Evolutionary conservation across 2,888 invertebrate genomes (phyloP).

Genomic region (Drepanosiphum platanoidis): DNA sequence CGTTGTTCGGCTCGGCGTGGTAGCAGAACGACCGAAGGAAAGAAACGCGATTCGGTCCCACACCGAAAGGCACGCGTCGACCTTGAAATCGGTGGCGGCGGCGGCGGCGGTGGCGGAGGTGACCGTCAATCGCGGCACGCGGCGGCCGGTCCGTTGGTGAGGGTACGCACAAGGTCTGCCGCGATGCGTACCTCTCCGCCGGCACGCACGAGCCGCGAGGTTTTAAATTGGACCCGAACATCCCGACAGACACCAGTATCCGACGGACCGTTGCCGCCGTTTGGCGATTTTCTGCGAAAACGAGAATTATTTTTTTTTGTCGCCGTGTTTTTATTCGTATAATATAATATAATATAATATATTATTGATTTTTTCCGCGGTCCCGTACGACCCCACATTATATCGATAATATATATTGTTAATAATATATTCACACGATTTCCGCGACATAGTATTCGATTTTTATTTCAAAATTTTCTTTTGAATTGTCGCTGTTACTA

Average conservation of each 20-base stretch:
- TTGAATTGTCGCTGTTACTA: background rate
- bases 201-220: slow-evolving; percentile 22
- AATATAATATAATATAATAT: too few species aligned
- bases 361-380: background rate
- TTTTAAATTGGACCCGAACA: slow-evolving; percentile 47
- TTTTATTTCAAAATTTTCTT: too few species aligned
- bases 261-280: slow-evolving; percentile 62
- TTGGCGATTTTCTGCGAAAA: slow-evolving; percentile 44
- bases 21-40: background rate
- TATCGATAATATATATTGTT: background rate
- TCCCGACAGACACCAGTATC: slow-evolving; percentile 54
- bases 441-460: background rate
- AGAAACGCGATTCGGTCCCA: slow-evolving; percentile 15
- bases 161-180: slow-evolving; percentile 46
- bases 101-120: background rate
- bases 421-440: background rate
- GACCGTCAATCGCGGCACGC: slow-evolving; percentile 40
- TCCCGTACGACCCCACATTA: background rate
- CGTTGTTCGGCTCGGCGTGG: background rate
- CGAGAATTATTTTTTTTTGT: background rate
- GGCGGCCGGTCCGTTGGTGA: slow-evolving; percentile 25
- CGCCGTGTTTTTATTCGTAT: background rate
- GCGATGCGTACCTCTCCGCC: background rate
- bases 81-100: slow-evolving; percentile 43
- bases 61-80: slow-evolving; percentile 9